Conservation (phyloP, 2,113 vertebrate species). For the Clupea harengus region DNA sequence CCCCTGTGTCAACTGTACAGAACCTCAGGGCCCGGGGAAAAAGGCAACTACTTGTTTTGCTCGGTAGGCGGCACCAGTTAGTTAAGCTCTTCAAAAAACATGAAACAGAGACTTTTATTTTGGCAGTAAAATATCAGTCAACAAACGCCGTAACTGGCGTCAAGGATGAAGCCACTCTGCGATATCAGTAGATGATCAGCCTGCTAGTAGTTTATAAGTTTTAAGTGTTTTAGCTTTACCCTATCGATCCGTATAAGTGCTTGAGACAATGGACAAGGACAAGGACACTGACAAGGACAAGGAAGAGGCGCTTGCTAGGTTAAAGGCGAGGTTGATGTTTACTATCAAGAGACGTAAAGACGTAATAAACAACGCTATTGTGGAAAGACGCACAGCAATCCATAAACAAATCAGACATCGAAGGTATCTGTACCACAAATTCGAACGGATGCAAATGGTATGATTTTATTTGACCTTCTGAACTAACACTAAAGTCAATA, state of each 20-base stretch:
- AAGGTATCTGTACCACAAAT: conserved; percentile 59
- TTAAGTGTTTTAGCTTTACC: not conserved
- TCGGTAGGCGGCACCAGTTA: not conserved
- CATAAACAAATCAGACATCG: conserved; percentile 55
- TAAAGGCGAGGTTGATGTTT: conserved; percentile 48
- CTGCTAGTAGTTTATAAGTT: not conserved
- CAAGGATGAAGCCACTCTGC: not conserved
- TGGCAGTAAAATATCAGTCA: not conserved
- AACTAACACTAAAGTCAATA: not conserved
- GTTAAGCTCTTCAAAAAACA: not conserved
- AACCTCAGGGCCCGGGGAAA: not conserved
- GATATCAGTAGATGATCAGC: not conserved
- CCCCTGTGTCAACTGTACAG: not conserved
- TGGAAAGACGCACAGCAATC: conserved; percentile 47
- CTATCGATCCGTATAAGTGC: not conserved
- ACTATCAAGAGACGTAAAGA: conserved; percentile 53
- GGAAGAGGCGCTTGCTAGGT: conserved; percentile 35
- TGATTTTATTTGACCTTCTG: not conserved
- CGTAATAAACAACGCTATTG: conserved; percentile 37
- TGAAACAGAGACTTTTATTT: not conserved
- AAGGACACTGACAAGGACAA: conserved; percentile 39
- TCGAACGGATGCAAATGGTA: conserved; percentile 61
- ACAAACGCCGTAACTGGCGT: not conserved
- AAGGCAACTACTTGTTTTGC: not conserved
- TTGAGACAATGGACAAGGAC: not conserved